phyloP scores from a whole-genome alignment of 92 coral and sea anemone genomes.

The Phenganax stokvisi region DNA sequence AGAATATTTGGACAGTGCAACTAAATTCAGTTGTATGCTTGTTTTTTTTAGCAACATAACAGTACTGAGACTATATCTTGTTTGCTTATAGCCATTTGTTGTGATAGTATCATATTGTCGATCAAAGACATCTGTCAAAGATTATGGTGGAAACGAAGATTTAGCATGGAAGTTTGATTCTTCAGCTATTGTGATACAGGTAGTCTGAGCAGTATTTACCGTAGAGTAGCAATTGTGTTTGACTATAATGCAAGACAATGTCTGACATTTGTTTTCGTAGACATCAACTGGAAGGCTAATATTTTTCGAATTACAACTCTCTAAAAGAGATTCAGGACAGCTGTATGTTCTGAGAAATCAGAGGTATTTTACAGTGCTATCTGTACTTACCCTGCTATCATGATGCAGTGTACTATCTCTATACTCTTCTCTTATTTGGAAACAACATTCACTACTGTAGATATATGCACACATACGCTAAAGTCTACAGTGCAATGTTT shows the following conservation, averaged over 20 bases:
- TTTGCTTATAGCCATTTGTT: constrained; percentile 70
- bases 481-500: too few species aligned
- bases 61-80: background rate
- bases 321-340: constrained; percentile 58
- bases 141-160: constrained; percentile 70
- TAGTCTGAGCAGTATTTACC: background rate
- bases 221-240: background rate
- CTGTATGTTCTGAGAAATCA: constrained; percentile 64
- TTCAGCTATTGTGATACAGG: constrained; percentile 73
- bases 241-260: background rate
- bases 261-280: constrained; percentile 38
- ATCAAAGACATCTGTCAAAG: constrained; percentile 68
- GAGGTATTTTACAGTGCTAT: constrained; percentile 44
- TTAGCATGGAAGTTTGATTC: constrained; percentile 95
- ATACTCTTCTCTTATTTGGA: too few species aligned
- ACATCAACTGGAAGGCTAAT: constrained; percentile 90
- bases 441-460: too few species aligned
- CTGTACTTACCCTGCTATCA: too few species aligned
- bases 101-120: constrained; percentile 79
- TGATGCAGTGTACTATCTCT: too few species aligned
- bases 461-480: too few species aligned
- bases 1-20: background rate
- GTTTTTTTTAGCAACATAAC: background rate
- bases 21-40: background rate
- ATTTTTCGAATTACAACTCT: constrained; percentile 74